phyloP scores from a whole-genome alignment of 2,113 vertebrate genomes.

The Cynopterus brachyotis region DNA sequence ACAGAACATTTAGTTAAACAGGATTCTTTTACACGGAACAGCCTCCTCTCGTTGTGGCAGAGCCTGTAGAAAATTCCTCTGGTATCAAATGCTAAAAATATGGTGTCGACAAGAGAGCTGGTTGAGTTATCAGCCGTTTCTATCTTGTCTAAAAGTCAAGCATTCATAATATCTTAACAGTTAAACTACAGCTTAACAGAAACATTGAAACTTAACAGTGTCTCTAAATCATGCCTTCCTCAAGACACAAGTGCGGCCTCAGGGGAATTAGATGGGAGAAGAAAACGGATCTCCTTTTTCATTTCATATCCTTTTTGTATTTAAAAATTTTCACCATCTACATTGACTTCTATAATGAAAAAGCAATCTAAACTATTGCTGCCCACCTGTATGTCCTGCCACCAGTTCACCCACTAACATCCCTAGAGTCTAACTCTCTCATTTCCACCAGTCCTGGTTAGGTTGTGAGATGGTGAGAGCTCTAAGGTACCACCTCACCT shows the following conservation, averaged over 20 bases:
- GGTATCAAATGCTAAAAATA: slow-evolving; percentile 45
- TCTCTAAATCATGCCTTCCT: slow-evolving; percentile 26
- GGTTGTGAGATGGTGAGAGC: background rate
- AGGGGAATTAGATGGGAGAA: background rate
- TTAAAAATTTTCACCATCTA: background rate
- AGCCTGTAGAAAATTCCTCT: slow-evolving; percentile 22
- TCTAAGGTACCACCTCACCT: background rate
- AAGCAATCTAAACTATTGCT: background rate
- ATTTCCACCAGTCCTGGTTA: background rate
- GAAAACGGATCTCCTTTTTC: background rate
- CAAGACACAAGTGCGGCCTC: background rate
- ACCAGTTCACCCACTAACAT: background rate
- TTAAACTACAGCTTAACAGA: background rate
- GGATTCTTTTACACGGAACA: slow-evolving; percentile 1
- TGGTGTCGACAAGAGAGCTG: background rate
- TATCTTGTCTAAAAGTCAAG: background rate
- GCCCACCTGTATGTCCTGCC: background rate
- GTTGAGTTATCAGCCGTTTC: background rate
- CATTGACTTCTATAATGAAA: slow-evolving; percentile 14
- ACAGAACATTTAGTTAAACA: background rate
- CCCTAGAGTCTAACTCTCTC: background rate
- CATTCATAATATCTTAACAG: background rate
- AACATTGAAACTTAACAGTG: background rate
- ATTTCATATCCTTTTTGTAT: background rate
- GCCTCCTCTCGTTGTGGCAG: background rate